Conservation (phyloP, 2,113 vertebrate genomes). For the Phylloscopus trochiloides region DNA sequence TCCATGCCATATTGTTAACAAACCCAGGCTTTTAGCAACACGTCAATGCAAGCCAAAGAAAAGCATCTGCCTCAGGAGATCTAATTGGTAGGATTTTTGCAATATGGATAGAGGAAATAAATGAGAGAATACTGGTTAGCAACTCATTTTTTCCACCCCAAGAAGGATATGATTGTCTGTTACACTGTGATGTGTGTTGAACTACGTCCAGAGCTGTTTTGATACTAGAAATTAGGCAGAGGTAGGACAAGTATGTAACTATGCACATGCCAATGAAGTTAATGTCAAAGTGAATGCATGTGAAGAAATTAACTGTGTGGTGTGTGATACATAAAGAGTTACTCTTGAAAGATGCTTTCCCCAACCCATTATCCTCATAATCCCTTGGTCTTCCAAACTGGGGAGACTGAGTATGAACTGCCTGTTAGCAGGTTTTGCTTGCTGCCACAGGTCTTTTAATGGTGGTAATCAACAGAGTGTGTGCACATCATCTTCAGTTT, state of each 20-base stretch:
- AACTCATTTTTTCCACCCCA: neutral
- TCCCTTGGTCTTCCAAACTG: neutral
- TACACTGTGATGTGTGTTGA: neutral
- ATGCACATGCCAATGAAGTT: neutral
- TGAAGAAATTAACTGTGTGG: neutral
- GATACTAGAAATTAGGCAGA: neutral
- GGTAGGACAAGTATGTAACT: neutral
- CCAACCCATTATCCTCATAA: neutral
- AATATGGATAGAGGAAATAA: neutral
- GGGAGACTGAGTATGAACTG: neutral
- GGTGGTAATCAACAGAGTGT: neutral
- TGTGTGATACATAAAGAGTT: neutral
- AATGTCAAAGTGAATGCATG: neutral
- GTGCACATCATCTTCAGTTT: neutral
- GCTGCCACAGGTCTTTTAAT: neutral
- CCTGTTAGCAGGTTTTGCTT: neutral
- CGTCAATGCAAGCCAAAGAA: fast-evolving
- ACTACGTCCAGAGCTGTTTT: neutral
- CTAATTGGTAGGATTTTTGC: neutral
- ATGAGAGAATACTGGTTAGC: neutral
- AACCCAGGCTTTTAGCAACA: neutral
- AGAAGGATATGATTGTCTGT: neutral
- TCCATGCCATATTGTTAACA: neutral
- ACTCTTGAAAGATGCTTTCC: neutral
- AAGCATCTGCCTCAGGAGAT: neutral